These are phyloP conservation scores for Sebastolobus altivelis DNA, from an alignment of 2,797 vertebrate species.

Conservation along the genomic window DNA sequence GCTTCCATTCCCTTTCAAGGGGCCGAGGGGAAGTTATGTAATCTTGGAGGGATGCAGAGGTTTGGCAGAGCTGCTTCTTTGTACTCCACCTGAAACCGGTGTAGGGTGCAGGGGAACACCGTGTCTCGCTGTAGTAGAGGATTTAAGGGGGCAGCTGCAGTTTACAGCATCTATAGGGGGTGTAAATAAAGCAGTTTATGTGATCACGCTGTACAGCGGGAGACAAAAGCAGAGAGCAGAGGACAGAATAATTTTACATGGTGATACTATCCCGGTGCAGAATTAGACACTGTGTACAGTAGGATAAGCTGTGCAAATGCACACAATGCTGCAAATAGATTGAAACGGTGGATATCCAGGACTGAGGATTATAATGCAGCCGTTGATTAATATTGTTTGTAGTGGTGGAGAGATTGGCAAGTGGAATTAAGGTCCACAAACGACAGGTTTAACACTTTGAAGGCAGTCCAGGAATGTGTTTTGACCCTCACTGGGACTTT, in stretches of 20 bases:
- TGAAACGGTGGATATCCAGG: constrained; percentile 8
- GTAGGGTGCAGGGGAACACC: not conserved
- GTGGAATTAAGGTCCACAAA: not conserved
- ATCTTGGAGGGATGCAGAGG: constrained; percentile 59
- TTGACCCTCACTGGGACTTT: not conserved
- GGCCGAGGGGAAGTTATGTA: constrained; percentile 63
- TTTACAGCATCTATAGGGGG: not conserved
- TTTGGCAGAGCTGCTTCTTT: constrained; percentile 58
- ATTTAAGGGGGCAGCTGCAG: constrained; percentile 53
- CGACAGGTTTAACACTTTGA: not conserved
- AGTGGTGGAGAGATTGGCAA: not conserved
- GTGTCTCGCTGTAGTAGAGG: constrained; percentile 17
- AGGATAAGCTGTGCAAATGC: constrained; percentile 20
- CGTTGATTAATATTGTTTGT: constrained; percentile 26
- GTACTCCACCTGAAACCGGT: constrained; percentile 57
- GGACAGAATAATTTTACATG: constrained; percentile 37
- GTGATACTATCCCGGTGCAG: constrained; percentile 21
- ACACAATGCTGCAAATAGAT: constrained; percentile 14
- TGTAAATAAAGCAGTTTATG: constrained; percentile 7
- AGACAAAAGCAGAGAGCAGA: constrained; percentile 35
- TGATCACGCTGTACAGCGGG: not conserved
- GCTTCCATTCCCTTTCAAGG: constrained; percentile 23
- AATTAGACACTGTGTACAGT: constrained; percentile 22
- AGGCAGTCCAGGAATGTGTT: constrained; percentile 4
- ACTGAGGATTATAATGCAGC: constrained; percentile 13